Conservation (phyloP, 2,113 vertebrate species). For the Prolemur simus region DNA sequence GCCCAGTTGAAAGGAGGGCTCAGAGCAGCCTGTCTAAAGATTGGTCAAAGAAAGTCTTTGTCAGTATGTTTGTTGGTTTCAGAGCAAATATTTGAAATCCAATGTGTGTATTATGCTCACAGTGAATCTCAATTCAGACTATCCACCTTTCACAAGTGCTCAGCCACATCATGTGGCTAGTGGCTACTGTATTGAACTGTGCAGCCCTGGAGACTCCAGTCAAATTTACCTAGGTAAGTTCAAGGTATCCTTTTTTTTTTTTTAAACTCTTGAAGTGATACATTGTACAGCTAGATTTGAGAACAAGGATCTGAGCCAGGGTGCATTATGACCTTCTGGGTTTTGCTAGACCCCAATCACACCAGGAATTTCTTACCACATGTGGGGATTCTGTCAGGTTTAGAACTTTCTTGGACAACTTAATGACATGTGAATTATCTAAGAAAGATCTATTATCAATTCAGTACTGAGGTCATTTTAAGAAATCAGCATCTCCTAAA, state of each 20-base stretch:
- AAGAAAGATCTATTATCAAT: constrained; percentile 29
- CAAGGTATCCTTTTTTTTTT: neutral
- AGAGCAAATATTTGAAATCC: neutral
- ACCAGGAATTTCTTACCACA: constrained; percentile 46
- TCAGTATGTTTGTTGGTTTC: neutral
- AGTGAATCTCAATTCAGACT: neutral
- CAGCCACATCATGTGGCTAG: accelerated
- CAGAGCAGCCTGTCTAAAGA: neutral
- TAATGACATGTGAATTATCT: constrained; percentile 70
- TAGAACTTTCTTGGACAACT: constrained; percentile 67
- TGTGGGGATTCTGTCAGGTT: constrained; percentile 54
- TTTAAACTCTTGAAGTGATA: neutral
- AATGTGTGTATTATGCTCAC: neutral
- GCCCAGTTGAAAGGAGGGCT: neutral
- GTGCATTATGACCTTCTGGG: neutral
- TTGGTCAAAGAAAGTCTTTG: neutral
- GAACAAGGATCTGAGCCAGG: neutral
- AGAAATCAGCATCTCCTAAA: constrained; percentile 26
- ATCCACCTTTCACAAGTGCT: neutral
- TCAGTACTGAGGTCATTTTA: constrained; percentile 62
- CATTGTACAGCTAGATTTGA: neutral
- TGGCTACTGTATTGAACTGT: neutral
- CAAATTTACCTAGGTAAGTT: neutral
- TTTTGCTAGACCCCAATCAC: constrained; percentile 34
- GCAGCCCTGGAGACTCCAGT: neutral